phyloP scores from a whole-genome alignment of 2,113 vertebrate genomes.

The Triplophysa siluroides region DNA sequence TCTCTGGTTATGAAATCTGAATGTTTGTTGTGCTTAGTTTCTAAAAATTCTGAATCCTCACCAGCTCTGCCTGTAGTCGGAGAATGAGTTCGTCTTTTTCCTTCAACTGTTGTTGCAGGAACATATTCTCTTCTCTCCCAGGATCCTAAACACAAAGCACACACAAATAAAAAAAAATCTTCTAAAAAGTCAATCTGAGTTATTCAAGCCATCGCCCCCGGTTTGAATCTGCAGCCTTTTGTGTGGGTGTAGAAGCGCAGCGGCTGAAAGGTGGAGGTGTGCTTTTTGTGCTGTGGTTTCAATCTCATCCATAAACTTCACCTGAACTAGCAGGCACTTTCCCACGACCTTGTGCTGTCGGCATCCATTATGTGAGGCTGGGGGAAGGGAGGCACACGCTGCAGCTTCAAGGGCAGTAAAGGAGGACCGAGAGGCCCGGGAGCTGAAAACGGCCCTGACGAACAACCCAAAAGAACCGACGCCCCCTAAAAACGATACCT shows the following conservation, averaged over 20 bases:
- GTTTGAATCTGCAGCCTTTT: slow-evolving; percentile 29
- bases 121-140: slow-evolving; percentile 85
- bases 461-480: slow-evolving; percentile 1
- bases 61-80: slow-evolving; percentile 89
- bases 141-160: slow-evolving; percentile 81
- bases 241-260: slow-evolving; percentile 5
- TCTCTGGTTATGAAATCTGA: slow-evolving; percentile 27
- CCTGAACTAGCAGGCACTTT: slow-evolving; percentile 61
- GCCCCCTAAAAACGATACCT: not conserved
- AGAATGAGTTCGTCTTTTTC: slow-evolving; percentile 92
- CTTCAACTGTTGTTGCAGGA: slow-evolving; percentile 86
- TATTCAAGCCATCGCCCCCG: slow-evolving; percentile 49
- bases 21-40: not conserved
- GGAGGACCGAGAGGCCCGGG: slow-evolving; percentile 20
- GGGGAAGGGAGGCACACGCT: slow-evolving; percentile 8
- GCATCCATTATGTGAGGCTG: slow-evolving; percentile 53
- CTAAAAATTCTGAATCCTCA: slow-evolving; percentile 68
- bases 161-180: slow-evolving; percentile 30
- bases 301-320: slow-evolving; percentile 61
- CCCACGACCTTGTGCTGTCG: slow-evolving; percentile 68
- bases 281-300: slow-evolving; percentile 26
- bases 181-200: slow-evolving; percentile 16
- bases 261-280: slow-evolving; percentile 6
- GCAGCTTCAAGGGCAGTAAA: slow-evolving; percentile 38
- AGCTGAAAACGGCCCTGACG: not conserved